Conservation (phyloP, 2,113 vertebrate genomes). For the Cottus gobio region DNA sequence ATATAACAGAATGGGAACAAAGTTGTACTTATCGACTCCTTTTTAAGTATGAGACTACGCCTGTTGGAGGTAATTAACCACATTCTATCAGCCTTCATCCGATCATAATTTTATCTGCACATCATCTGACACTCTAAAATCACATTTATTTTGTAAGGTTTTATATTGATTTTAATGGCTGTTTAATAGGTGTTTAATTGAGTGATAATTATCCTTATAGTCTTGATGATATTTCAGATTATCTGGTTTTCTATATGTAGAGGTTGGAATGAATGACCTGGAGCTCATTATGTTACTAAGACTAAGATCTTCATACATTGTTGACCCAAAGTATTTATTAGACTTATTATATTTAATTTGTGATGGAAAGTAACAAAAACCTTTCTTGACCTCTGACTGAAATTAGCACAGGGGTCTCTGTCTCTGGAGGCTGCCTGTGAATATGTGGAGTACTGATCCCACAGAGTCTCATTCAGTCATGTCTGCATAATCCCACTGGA, state of each 20-base stretch:
- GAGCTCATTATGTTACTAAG: background rate
- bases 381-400: conserved; percentile 14
- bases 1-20: conserved; percentile 14
- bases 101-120: background rate
- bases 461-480: conserved; percentile 55
- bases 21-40: background rate
- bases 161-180: background rate
- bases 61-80: background rate
- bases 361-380: background rate
- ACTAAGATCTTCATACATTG: background rate
- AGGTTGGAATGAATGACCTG: background rate
- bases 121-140: background rate
- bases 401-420: conserved; percentile 4
- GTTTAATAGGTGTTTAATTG: background rate
- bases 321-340: background rate
- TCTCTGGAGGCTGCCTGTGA: conserved; percentile 41
- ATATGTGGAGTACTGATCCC: conserved; percentile 58
- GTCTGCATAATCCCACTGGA: conserved; percentile 59
- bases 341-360: background rate
- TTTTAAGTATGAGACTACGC: background rate
- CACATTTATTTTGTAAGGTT: background rate
- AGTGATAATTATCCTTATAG: background rate
- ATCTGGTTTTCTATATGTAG: background rate
- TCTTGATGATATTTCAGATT: background rate
- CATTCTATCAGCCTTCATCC: background rate